phyloP scores from a whole-genome alignment of 2,797 vertebrate genomes.

The Clarias pachynema region DNA sequence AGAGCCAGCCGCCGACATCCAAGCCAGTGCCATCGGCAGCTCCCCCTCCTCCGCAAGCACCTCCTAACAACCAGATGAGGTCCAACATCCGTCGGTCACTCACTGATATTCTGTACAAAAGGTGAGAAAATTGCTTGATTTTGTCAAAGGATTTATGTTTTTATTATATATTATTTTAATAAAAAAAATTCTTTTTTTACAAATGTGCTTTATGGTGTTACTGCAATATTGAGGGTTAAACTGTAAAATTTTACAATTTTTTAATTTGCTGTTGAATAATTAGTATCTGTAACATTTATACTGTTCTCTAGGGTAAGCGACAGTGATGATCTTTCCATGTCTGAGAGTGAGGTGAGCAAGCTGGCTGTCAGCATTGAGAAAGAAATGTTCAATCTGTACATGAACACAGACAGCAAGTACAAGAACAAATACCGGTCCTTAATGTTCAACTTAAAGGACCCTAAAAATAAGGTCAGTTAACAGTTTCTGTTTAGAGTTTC shows the following conservation, averaged over 20 bases:
- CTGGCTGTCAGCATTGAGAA: constrained; percentile 92
- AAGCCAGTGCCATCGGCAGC: constrained; percentile 66
- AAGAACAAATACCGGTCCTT: constrained; percentile 98
- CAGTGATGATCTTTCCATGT: constrained; percentile 94
- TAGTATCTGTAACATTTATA: not conserved
- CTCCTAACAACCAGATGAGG: constrained; percentile 94
- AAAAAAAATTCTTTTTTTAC: not conserved
- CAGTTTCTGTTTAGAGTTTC: not conserved
- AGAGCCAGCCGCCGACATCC: constrained; percentile 62
- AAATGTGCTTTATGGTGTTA: no score
- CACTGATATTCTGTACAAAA: constrained; percentile 96
- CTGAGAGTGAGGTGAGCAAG: constrained; percentile 87
- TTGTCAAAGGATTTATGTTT: not conserved
- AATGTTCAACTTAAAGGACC: constrained; percentile 99
- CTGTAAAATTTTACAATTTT: not conserved
- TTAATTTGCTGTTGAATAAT: not conserved
- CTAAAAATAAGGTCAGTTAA: constrained; percentile 93
- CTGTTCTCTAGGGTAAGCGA: constrained; percentile 84
- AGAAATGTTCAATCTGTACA: constrained; percentile 95
- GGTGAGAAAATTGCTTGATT: constrained; percentile 74
- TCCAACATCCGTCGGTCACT: constrained; percentile 95
- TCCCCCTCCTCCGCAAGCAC: constrained; percentile 68
- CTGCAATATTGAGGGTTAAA: no score
- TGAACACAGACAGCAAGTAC: constrained; percentile 94
- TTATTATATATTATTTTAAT: not conserved